phyloP scores from a whole-genome alignment of 2,797 vertebrate species.

The Acipenser oxyrinchus region DNA sequence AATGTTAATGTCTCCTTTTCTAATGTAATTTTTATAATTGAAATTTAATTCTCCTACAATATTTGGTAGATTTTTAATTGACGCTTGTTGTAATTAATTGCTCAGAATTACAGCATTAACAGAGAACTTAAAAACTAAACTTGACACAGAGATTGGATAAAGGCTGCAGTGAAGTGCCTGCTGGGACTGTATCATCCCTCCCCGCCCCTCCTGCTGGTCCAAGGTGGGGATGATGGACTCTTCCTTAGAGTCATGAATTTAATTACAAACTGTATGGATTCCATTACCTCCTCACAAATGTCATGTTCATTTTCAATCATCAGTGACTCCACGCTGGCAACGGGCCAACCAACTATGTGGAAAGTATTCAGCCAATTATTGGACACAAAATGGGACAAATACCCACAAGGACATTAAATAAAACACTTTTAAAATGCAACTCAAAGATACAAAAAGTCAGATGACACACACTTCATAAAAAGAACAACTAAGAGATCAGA shows the following conservation, averaged over 20 bases:
- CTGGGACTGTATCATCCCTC: constrained; percentile 69
- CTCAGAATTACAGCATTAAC: constrained; percentile 58
- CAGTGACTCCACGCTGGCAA: constrained; percentile 67
- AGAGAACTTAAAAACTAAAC: constrained; percentile 69
- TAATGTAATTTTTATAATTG: constrained; percentile 75
- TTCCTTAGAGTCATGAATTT: constrained; percentile 76
- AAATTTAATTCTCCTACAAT: constrained; percentile 73
- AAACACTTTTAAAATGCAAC: constrained; percentile 51
- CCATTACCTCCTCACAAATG: constrained; percentile 89
- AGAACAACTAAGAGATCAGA: not conserved
- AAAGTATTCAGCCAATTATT: constrained; percentile 74
- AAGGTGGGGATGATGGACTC: constrained; percentile 57
- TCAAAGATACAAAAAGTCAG: constrained; percentile 59
- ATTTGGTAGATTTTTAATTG: constrained; percentile 75
- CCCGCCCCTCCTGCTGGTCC: constrained; percentile 56
- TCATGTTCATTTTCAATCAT: constrained; percentile 89
- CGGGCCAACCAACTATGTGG: constrained; percentile 70
- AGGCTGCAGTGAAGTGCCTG: constrained; percentile 52
- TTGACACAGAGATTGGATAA: constrained; percentile 64
- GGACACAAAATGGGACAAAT: constrained; percentile 59
- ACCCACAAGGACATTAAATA: constrained; percentile 58
- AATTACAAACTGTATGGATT: constrained; percentile 74
- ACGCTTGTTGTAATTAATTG: constrained; percentile 78
- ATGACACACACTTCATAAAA: constrained; percentile 55
- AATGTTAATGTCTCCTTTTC: constrained; percentile 53